Evolutionary conservation across 2,113 vertebrate species (phyloP).

Genomic region (Lates calcarifer): DNA sequence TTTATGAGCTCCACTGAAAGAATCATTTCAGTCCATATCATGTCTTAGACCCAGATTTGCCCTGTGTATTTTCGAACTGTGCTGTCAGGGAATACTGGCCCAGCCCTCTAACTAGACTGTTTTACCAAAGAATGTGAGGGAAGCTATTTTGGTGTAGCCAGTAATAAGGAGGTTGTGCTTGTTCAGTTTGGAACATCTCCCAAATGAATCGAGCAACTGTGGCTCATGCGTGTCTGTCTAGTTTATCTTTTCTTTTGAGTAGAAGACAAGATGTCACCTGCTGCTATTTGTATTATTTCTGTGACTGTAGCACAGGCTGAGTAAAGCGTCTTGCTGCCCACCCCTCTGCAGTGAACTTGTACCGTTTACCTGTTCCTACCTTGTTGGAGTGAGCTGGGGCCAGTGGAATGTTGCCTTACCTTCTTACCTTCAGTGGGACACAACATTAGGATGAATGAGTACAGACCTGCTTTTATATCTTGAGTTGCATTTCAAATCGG

Average conservation of each 20-base stretch:
- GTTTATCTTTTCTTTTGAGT: conserved; percentile 4
- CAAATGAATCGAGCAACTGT: conserved; percentile 31
- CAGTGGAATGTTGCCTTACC: conserved; percentile 40
- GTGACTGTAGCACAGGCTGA: not conserved
- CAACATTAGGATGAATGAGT: conserved; percentile 3
- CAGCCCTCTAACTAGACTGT: conserved; percentile 42
- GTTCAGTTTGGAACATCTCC: conserved; percentile 48
- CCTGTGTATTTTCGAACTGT: conserved; percentile 48
- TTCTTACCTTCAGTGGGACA: too few relatives aligned
- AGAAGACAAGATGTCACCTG: not conserved
- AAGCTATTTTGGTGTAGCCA: conserved; percentile 61
- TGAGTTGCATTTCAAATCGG: conserved; percentile 27
- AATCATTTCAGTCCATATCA: not conserved
- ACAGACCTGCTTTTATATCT: not conserved
- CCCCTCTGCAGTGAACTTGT: conserved; percentile 22
- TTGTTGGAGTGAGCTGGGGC: conserved; percentile 5
- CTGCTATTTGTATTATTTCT: conserved; percentile 11
- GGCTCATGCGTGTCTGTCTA: conserved; percentile 26
- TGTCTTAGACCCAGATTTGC: conserved; percentile 15
- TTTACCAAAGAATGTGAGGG: conserved; percentile 60
- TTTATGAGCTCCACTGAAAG: not conserved
- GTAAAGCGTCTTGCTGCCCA: not conserved
- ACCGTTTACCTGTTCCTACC: not conserved
- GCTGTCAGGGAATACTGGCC: conserved; percentile 51
- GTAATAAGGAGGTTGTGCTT: conserved; percentile 64